Percentiles rank a stretch among this genome's conserved stretches.
These are phyloP conservation scores for Hypomesus transpacificus DNA, from an alignment of 2,113 vertebrate species.

Conservation along the genomic window DNA sequence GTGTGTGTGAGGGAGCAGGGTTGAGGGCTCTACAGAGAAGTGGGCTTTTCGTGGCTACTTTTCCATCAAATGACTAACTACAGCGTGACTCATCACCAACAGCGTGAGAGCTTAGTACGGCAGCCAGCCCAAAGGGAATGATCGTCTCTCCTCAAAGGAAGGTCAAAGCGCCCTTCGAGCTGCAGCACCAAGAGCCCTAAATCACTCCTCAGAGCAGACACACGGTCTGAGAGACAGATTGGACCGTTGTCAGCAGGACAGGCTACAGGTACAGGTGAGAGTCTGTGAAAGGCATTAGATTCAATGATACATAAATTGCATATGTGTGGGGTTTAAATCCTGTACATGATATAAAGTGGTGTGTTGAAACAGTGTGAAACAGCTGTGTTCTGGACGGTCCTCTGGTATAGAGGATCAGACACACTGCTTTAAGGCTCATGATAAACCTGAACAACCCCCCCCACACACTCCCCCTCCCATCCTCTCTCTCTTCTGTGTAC, in stretches of 20 bases:
- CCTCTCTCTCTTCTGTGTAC: constrained; percentile 14
- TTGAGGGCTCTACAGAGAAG: constrained; percentile 21
- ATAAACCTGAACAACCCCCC: constrained; percentile 57
- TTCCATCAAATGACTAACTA: constrained; percentile 21
- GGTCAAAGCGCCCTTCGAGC: constrained; percentile 8
- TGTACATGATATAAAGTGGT: constrained; percentile 12
- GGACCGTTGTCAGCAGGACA: too few relatives aligned
- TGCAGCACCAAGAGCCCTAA: background rate
- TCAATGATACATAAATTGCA: background rate
- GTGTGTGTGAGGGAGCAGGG: constrained; percentile 11
- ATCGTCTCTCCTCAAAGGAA: constrained; percentile 23
- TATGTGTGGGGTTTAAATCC: constrained; percentile 6
- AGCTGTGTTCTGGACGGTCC: constrained; percentile 15
- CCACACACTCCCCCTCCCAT: constrained; percentile 25
- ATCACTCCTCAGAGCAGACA: too few relatives aligned
- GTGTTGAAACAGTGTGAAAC: constrained; percentile 24
- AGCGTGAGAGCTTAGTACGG: constrained; percentile 36
- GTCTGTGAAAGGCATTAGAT: constrained; percentile 16
- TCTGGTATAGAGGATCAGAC: too few relatives aligned
- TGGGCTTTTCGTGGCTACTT: constrained; percentile 29
- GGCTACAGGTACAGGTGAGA: constrained; percentile 9
- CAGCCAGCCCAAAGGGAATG: constrained; percentile 29
- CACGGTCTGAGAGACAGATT: too few relatives aligned
- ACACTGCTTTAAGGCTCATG: constrained; percentile 39
- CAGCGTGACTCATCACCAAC: constrained; percentile 26